A percentile compares a stretch with the other conserved stretches of the same genome.
Conservation (phyloP, 1,140 invertebrate species). For the Branchinecta lynchi region DNA sequence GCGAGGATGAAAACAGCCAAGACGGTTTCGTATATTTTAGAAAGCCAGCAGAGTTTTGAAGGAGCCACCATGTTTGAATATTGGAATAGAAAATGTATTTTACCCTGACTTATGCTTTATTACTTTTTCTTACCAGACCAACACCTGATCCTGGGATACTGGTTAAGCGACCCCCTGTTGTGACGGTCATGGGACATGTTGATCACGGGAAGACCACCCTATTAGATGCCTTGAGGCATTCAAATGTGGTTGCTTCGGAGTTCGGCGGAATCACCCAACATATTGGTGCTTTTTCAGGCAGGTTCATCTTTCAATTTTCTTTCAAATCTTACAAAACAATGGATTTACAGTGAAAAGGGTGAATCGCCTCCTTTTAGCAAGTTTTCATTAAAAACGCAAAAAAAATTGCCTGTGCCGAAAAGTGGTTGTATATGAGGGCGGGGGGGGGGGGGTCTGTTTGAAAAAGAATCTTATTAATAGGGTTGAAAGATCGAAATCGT, state of each 20-base stretch:
- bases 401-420: no score
- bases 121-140: slow-evolving; percentile 30
- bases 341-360: no score
- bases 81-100: neutral
- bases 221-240: slow-evolving; percentile 70
- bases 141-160: slow-evolving; percentile 45
- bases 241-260: slow-evolving; percentile 71
- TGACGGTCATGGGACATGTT: slow-evolving; percentile 98
- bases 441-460: no score
- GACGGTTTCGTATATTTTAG: no score
- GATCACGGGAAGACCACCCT: slow-evolving; percentile 99
- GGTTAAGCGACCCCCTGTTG: slow-evolving; percentile 61
- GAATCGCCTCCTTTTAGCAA: neutral
- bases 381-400: neutral
- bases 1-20: no score
- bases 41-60: no score
- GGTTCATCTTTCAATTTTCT: slow-evolving; percentile 28
- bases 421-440: no score
- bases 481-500: no score
- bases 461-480: no score
- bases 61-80: slow-evolving; percentile 7
- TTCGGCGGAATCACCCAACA: slow-evolving; percentile 99
- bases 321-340: neutral
- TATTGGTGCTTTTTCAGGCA: slow-evolving; percentile 88
- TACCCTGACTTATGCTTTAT: slow-evolving; percentile 24